Evolutionary conservation across 1,140 invertebrate genomes (phyloP), one percentile per base, ranked within the genome.

Genomic region (Harlomillsia oculata): DNA sequence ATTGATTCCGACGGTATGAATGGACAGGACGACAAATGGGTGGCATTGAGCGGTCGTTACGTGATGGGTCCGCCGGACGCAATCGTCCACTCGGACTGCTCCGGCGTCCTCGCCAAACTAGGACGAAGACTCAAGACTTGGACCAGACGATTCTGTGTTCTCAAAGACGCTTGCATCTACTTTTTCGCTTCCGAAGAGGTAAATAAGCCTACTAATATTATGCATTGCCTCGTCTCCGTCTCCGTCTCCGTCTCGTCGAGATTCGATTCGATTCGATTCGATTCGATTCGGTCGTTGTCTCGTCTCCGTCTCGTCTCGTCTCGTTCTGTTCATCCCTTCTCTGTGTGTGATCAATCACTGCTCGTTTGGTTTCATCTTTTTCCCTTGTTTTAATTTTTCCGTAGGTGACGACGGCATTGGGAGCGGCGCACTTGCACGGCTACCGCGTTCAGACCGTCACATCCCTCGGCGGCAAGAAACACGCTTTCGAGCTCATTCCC

Each of bases 101-200:
- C 85, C 67, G 94, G 94, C 14, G 89, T 87, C 71, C 76, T 97
- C 20, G 81, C 81, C 67, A 95, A 94, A 71, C 78, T 87, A 30
- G 75, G 74, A 29, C 66, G 73, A 32, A 62, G 72, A 64, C 83
- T 78, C 70, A 89, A 85, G 73, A 83, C 78, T 43, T 97, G 91
- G 91, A 85, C 83, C 55, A 82, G 85, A 66, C 78, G 91, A 40
- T 96, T 93, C 75, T 96, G 92, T 75, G 85, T 97, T 20, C 77
- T 97, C 5, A 96, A 96, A 72, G 90, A 96, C 72, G 92, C 91
- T 40, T 92, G 88, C 66, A 76, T 97, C 11, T 97, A 93, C 74
- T 93, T 95, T 73, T 97, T 93, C 73, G 5, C 30, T 25, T 52
- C 34, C 8, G 43, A 48, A 37, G 56, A 63, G 43, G 61, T 64